Conservation (phyloP, 2,113 vertebrate species). For the Cricetomys ansorgei region DNA sequence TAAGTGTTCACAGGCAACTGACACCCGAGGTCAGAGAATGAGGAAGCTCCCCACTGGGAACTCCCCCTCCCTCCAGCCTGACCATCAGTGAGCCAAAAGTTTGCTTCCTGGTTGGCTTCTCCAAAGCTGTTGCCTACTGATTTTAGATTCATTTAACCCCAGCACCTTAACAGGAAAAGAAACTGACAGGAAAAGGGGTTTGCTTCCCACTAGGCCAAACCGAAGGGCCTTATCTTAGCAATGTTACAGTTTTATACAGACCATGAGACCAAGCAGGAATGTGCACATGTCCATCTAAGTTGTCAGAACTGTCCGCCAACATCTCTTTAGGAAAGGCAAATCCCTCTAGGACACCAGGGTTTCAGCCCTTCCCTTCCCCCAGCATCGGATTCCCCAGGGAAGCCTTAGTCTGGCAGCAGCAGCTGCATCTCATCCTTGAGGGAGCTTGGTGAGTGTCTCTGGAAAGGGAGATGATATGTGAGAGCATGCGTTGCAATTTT, state of each 20-base stretch:
- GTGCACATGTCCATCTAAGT: neutral
- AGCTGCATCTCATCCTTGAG: neutral
- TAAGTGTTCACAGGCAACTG: neutral
- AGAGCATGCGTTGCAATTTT: neutral
- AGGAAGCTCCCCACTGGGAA: neutral
- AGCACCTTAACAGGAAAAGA: neutral
- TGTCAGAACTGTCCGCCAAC: rapidly evolving
- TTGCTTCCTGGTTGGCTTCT: neutral
- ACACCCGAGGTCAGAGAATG: neutral
- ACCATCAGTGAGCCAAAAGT: too few relatives aligned
- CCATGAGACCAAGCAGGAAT: neutral
- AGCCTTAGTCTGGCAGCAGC: neutral
- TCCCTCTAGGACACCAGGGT: neutral
- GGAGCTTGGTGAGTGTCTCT: too few relatives aligned
- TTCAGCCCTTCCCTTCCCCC: neutral
- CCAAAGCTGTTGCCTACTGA: neutral
- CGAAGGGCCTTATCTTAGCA: neutral
- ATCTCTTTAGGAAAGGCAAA: neutral
- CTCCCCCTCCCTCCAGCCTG: neutral
- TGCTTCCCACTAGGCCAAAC: neutral
- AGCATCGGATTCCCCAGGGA: too few relatives aligned
- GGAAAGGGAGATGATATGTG: neutral
- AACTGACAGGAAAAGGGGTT: neutral
- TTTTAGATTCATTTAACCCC: neutral
- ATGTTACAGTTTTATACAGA: neutral